phyloP scores from a whole-genome alignment of 2,888 invertebrate genomes.

The Phania funesta region DNA sequence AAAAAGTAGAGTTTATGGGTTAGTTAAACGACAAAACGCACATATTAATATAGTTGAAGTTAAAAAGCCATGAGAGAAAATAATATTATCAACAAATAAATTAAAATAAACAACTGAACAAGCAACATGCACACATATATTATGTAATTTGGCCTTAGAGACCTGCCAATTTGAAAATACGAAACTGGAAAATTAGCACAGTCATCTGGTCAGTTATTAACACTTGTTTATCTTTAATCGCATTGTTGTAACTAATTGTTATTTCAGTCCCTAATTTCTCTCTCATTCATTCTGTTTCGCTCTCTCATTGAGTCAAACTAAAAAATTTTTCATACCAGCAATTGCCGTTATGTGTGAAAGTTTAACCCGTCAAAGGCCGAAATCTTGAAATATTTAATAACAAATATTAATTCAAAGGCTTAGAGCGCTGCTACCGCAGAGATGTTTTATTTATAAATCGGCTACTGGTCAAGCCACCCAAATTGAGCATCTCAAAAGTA shows the following conservation, averaged over 20 bases:
- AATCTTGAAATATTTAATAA: no score
- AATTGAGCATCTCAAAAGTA: no score
- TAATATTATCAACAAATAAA: not conserved
- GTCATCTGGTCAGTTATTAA: constrained; percentile 19
- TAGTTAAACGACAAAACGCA: not conserved
- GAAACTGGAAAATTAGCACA: constrained; percentile 54
- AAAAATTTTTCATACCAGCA: no score
- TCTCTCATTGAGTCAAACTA: no score
- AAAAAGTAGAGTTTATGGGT: not conserved
- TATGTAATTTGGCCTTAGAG: constrained; percentile 61
- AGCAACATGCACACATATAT: constrained; percentile 5
- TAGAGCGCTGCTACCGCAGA: no score
- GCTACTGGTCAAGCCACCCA: no score
- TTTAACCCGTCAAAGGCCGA: no score
- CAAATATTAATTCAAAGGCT: no score
- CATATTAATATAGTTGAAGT: not conserved
- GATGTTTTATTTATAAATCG: no score
- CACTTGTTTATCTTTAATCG: not conserved
- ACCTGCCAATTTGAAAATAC: constrained; percentile 56
- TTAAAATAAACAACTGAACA: not conserved
- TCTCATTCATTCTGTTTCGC: no score
- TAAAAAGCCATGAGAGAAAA: not conserved
- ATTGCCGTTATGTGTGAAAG: no score
- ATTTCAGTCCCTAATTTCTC: not conserved
- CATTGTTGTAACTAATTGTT: not conserved